These are phyloP conservation scores for Silurus asotus DNA, from an alignment of 2,113 vertebrate species.

Conservation along the genomic window DNA sequence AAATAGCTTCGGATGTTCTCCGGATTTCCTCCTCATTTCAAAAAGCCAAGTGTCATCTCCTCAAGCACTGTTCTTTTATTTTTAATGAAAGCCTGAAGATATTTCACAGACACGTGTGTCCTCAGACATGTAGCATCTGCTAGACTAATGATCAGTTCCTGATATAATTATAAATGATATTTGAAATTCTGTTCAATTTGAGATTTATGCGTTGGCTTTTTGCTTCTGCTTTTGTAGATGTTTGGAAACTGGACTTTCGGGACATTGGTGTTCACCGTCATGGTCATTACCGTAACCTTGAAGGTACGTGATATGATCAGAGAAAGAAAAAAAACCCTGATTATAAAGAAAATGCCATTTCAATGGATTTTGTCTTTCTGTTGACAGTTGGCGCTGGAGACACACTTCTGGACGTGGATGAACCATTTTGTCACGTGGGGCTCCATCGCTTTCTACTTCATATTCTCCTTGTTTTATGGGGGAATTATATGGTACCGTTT, in stretches of 20 bases:
- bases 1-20: constrained; percentile 15
- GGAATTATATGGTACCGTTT: constrained; percentile 91
- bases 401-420: constrained; percentile 99
- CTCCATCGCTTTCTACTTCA: constrained; percentile 96
- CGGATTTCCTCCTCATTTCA: constrained; percentile 23
- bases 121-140: constrained; percentile 15
- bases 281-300: constrained; percentile 96
- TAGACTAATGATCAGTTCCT: background rate
- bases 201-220: background rate
- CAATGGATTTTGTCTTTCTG: constrained; percentile 20
- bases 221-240: constrained; percentile 78
- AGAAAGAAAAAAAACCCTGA: background rate
- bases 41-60: background rate
- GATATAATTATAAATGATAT: background rate
- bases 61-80: constrained; percentile 12
- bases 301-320: constrained; percentile 77
- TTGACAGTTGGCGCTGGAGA: constrained; percentile 91
- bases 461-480: constrained; percentile 97
- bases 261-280: constrained; percentile 94
- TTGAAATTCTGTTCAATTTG: background rate
- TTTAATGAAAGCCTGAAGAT: constrained; percentile 7
- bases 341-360: background rate
- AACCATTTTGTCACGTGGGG: constrained; percentile 99
- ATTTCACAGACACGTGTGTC: constrained; percentile 1
- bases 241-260: constrained; percentile 99